Percentiles rank a stretch among this genome's conserved stretches.
These are phyloP conservation scores for Hemicrepidius hirtus DNA, from an alignment of 2,888 invertebrate species.

Conservation along the genomic window DNA sequence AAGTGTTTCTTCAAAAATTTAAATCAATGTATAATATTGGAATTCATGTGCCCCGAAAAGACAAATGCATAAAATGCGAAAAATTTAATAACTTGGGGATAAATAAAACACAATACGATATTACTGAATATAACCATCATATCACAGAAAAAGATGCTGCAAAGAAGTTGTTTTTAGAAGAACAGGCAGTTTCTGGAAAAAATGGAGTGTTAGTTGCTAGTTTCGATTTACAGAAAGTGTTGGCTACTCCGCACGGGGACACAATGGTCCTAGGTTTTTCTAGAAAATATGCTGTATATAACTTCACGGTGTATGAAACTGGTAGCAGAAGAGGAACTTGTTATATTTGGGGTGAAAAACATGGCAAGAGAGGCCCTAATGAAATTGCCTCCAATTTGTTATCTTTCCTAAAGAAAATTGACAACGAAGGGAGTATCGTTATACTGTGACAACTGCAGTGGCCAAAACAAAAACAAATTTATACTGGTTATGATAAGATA, in stretches of 20 bases:
- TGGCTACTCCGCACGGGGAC: no score
- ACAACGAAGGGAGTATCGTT: not conserved
- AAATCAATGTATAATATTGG: no score
- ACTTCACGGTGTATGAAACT: not conserved
- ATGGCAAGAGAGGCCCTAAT: no score
- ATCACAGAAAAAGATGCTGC: no score
- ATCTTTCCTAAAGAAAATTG: not conserved
- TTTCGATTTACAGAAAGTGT: slow-evolving; percentile 1
- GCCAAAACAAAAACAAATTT: slow-evolving; percentile 9
- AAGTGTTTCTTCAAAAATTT: no score
- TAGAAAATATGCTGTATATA: no score
- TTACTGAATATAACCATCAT: no score
- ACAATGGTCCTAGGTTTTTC: not conserved
- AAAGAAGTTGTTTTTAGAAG: no score
- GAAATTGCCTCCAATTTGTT: not conserved
- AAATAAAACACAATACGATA: no score
- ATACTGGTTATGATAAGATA: not conserved
- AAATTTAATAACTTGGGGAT: no score
- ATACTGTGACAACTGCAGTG: slow-evolving; percentile 1
- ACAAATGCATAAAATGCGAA: no score
- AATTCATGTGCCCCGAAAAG: no score
- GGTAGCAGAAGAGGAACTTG: not conserved
- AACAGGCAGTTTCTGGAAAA: not conserved
- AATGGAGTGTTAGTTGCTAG: not conserved
- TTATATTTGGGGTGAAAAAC: not conserved